Percentiles rank a stretch among this genome's conserved stretches.
Conservation (phyloP, 2,888 invertebrate species). For the Athalia rosae region DNA sequence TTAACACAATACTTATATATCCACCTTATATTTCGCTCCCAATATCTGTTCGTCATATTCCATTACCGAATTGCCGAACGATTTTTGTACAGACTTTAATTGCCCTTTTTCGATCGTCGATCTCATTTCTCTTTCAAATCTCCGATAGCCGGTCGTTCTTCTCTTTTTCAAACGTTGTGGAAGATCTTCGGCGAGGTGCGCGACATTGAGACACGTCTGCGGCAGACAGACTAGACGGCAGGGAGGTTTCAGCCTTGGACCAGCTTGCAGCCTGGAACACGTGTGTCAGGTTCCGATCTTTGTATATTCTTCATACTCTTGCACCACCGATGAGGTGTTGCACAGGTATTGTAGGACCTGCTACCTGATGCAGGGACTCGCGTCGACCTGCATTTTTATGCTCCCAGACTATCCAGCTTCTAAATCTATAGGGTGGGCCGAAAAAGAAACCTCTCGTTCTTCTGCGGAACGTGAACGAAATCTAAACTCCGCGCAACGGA, state of each 20-base stretch:
- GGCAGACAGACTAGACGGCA: conserved; percentile 5
- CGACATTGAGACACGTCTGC: not conserved
- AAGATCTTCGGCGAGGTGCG: conserved; percentile 10
- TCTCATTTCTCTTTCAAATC: not conserved
- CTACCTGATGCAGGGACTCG: not conserved
- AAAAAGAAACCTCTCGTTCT: no score
- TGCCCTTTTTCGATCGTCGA: no score
- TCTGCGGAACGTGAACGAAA: no score
- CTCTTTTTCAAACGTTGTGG: not conserved
- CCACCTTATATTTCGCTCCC: no score
- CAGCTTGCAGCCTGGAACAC: not conserved
- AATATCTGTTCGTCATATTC: no score
- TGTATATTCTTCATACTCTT: not conserved
- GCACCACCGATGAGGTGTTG: no score
- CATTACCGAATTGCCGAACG: no score
- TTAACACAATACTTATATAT: not conserved
- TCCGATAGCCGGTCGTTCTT: not conserved
- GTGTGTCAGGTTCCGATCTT: not conserved
- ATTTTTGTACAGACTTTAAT: no score
- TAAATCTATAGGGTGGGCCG: no score
- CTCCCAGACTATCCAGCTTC: no score
- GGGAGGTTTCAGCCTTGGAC: not conserved
- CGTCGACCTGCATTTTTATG: not conserved
- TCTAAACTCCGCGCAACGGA: no score
- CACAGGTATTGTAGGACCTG: not conserved